Evolutionary conservation across 2,113 vertebrate genomes (phyloP), one percentile per base, ranked within the genome.

Genomic region (Heliornis fulica): DNA sequence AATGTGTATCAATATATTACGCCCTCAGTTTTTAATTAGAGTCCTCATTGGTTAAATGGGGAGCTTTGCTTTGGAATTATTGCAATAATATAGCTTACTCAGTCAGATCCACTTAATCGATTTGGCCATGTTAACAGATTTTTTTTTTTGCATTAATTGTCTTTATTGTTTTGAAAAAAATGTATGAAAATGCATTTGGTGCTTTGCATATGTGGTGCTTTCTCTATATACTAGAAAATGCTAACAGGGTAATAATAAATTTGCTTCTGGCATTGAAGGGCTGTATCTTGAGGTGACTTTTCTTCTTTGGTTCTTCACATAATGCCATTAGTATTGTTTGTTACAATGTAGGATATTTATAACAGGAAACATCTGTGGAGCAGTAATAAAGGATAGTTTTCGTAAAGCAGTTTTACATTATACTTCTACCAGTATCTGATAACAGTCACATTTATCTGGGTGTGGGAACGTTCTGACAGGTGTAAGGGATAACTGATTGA

Each of bases 361-460:
- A 97, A 97, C 94, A 98, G 97, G 98, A 98, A 98, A 97, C 98
- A 98, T 98, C 98, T 98, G 98, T 98, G 90, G 97, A 97, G 96
- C 95, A 68, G 96, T 97, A 98, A 97, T 98, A 98, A 98, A 91
- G 96, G 97, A 95, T 96, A 85, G 82, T 96, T 97, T 98, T 98
- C 94, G 96, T 97, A 96, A 97, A 95, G 89, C 83, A 95, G 84
- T 97, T 96, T 95, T 96, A 91, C 97, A 97, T 99, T 98, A 99
- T 99, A 97, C 98, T 96, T 98, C 96, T 98, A 98, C 98, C 96
- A 97, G 85, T 98, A 97, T 98, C 97, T 98, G 98, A 98, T 99
- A 98, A 98, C 97, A 92, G 95, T 96, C 97, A 96, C 96, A 97
- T 98, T 98, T 99, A 98, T 98, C 98, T 98, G 97, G 97, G 94